Percentiles rank a stretch among this genome's conserved stretches.
These are phyloP conservation scores for Platysternon megacephalum DNA, from an alignment of 2,113 vertebrate species.

Conservation along the genomic window DNA sequence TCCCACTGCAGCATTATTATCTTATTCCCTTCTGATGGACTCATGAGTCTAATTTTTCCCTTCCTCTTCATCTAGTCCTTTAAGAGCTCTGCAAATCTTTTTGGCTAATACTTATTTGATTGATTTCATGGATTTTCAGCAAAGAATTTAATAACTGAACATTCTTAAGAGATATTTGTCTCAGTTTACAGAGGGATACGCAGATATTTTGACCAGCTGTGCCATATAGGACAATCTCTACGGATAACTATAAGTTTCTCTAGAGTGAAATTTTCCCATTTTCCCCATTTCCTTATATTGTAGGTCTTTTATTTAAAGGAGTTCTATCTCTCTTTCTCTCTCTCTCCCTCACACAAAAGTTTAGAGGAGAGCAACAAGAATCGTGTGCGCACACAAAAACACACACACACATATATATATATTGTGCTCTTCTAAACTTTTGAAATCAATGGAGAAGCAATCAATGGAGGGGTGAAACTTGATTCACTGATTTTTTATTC, in stretches of 20 bases:
- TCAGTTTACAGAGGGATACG: not conserved
- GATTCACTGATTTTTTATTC: not conserved
- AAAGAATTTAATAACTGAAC: not conserved
- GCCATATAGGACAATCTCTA: not conserved
- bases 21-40: not conserved
- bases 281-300: not conserved
- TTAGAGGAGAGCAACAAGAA: too few species aligned
- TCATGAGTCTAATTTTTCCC: not conserved
- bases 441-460: not conserved
- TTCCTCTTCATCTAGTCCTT: not conserved
- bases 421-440: not conserved
- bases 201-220: not conserved
- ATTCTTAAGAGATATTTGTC: not conserved
- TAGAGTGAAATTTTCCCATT: not conserved
- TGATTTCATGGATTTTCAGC: not conserved
- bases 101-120: not conserved
- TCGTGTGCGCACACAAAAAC: too few species aligned
- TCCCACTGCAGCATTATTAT: not conserved
- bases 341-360: too few species aligned
- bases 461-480: not conserved
- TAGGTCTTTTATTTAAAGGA: not conserved
- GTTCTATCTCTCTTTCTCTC: too few species aligned
- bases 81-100: not conserved
- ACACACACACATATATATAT: not conserved
- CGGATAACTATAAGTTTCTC: not conserved